A percentile compares a stretch with the other conserved stretches of the same genome.
Conservation (phyloP, 2,113 vertebrate genomes). For the Pterophyllum scalare region DNA sequence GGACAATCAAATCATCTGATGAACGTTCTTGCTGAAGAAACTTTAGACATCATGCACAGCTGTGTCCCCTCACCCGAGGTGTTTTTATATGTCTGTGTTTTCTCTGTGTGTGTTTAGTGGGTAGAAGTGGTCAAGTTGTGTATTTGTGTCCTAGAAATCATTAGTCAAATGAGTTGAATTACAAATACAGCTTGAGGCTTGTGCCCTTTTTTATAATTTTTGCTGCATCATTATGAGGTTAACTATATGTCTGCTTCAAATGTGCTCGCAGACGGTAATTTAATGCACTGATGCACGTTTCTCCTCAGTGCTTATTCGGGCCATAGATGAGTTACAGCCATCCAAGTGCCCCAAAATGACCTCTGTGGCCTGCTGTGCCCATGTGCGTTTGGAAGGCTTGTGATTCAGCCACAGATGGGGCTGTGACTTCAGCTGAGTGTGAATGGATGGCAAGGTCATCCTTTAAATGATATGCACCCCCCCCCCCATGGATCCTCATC, state of each 20-base stretch:
- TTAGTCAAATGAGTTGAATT: conserved; percentile 5
- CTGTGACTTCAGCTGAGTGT: conserved; percentile 39
- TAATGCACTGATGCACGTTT: conserved; percentile 38
- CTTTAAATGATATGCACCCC: conserved; percentile 1
- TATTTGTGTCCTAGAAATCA: not conserved
- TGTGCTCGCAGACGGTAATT: conserved; percentile 38
- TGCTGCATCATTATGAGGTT: conserved; percentile 12
- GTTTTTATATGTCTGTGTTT: not conserved
- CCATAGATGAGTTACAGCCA: conserved; percentile 16
- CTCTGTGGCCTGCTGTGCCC: conserved; percentile 28
- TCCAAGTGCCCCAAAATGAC: conserved; percentile 40
- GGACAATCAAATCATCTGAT: not conserved
- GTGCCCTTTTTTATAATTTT: not conserved
- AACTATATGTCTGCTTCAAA: conserved; percentile 11
- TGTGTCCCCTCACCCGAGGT: not conserved
- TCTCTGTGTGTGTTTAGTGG: not conserved
- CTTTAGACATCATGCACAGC: not conserved
- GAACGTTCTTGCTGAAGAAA: not conserved
- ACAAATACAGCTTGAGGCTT: not conserved
- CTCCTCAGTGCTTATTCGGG: conserved; percentile 50
- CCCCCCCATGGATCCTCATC: conserved; percentile 1
- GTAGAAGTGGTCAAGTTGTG: not conserved
- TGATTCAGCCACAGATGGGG: conserved; percentile 47
- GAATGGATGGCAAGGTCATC: conserved; percentile 19
- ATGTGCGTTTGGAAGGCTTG: conserved; percentile 7